Evolutionary conservation across 2,888 invertebrate species (phyloP).

Genomic region (Cantharis flavilabris): DNA sequence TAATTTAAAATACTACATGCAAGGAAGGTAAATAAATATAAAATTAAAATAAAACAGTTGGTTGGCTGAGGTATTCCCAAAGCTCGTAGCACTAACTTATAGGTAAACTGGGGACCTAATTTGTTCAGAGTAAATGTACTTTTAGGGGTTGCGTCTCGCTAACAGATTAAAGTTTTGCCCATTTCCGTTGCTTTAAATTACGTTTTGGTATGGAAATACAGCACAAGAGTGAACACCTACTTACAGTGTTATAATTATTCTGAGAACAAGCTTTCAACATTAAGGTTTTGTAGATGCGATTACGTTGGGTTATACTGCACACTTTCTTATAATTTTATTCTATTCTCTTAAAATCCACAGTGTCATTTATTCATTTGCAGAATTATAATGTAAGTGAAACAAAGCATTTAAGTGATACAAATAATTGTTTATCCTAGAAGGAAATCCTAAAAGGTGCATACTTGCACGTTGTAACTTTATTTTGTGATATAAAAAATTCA

Average conservation of each 20-base stretch:
- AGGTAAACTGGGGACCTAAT: conserved; percentile 24
- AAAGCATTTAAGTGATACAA: not conserved
- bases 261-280: conserved; percentile 24
- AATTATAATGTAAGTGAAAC: not conserved
- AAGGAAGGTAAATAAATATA: not conserved
- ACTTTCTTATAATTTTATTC: conserved; percentile 1
- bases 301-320: conserved; percentile 6
- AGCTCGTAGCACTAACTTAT: conserved; percentile 11
- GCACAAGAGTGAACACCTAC: conserved; percentile 26
- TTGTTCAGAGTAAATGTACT: conserved; percentile 26
- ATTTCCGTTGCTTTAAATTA: conserved; percentile 22
- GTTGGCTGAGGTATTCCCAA: conserved; percentile 12
- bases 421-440: not conserved
- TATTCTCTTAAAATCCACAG: not conserved
- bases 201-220: conserved; percentile 22
- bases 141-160: conserved; percentile 21
- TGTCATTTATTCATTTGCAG: not conserved
- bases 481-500: not conserved
- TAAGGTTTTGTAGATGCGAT: conserved; percentile 15
- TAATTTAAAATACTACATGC: not conserved
- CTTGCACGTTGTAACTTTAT: not conserved
- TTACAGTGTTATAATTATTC: conserved; percentile 25
- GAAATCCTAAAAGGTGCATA: not conserved
- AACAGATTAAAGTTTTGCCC: conserved; percentile 28
- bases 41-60: not conserved